Evolutionary conservation across 2,113 vertebrate genomes (phyloP).

Genomic region (Regulus satrapa): DNA sequence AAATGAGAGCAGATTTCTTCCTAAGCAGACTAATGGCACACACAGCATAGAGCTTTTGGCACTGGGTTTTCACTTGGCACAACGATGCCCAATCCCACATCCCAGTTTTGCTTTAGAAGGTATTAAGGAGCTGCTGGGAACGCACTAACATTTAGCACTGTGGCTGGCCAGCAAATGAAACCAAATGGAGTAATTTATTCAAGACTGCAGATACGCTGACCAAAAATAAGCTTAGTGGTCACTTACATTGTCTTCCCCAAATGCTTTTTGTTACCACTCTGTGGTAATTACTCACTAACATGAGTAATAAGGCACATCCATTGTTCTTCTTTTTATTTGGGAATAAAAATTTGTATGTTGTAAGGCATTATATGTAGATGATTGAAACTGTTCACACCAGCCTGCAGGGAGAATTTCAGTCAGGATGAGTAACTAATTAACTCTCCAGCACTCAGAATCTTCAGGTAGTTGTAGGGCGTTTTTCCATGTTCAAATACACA

Average conservation of each 20-base stretch:
- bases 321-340: not conserved
- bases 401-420: not conserved
- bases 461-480: not conserved
- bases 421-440: not conserved
- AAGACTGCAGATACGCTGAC: not conserved
- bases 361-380: not conserved
- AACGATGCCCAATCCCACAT: not conserved
- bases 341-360: not conserved
- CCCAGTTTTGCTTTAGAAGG: not conserved
- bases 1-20: not conserved
- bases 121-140: not conserved
- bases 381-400: not conserved
- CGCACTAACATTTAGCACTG: not conserved
- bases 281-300: not conserved
- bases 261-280: not conserved
- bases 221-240: conserved; percentile 39
- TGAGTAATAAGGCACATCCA: not conserved
- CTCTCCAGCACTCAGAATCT: not conserved
- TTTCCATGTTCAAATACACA: not conserved
- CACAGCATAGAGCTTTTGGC: not conserved
- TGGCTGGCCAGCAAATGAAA: not conserved
- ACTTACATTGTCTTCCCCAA: not conserved
- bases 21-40: not conserved
- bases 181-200: not conserved
- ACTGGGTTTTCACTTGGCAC: not conserved